These are phyloP conservation scores for Tautogolabrus adspersus DNA, from an alignment of 2,113 vertebrate genomes.

Conservation along the genomic window DNA sequence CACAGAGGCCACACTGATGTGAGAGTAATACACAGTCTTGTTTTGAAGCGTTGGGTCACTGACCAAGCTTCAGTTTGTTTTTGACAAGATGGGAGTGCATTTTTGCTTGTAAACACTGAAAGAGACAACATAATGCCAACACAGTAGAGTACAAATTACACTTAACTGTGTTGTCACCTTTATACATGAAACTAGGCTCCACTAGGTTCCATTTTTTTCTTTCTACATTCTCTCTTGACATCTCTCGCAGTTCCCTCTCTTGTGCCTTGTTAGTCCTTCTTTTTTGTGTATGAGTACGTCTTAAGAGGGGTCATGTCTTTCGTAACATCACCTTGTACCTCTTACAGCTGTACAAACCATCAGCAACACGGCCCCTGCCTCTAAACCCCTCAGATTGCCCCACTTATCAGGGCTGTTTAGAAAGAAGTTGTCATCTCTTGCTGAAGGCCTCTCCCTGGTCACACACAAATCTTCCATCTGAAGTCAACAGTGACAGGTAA, in stretches of 20 bases:
- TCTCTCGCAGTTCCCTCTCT: constrained; percentile 9
- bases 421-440: constrained; percentile 25
- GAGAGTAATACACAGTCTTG: not conserved
- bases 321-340: constrained; percentile 20
- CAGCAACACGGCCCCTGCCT: constrained; percentile 20
- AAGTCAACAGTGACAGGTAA: constrained; percentile 69
- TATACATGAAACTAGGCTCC: not conserved
- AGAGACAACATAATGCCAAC: not conserved
- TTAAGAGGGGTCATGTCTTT: constrained; percentile 30
- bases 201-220: constrained; percentile 21
- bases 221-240: constrained; percentile 8
- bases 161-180: not conserved
- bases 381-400: constrained; percentile 37
- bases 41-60: not conserved
- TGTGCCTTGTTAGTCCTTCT: constrained; percentile 7
- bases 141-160: not conserved
- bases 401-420: constrained; percentile 43
- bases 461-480: constrained; percentile 80
- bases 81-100: not conserved
- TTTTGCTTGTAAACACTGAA: not conserved
- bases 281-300: not conserved
- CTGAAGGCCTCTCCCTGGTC: constrained; percentile 73
- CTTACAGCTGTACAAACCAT: constrained; percentile 61
- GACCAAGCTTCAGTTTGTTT: not conserved
- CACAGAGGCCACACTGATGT: not conserved